phyloP scores from a whole-genome alignment of 2,113 vertebrate genomes.

The Steatornis caripensis region DNA sequence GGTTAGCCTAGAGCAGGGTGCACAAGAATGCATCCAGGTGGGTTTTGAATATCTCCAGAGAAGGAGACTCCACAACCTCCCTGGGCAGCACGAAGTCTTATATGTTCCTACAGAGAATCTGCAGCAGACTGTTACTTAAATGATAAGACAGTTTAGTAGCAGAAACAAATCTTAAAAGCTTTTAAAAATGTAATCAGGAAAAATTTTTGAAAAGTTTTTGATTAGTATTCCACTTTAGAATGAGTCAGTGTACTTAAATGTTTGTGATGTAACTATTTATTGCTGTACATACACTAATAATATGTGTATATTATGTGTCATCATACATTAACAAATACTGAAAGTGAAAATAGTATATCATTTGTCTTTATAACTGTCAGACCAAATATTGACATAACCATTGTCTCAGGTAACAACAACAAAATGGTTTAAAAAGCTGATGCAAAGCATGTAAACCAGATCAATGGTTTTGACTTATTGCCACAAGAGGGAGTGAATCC shows the following conservation, averaged over 20 bases:
- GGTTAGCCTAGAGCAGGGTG: no score
- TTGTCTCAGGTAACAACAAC: neutral
- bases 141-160: neutral
- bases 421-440: rapidly evolving
- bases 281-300: neutral
- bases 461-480: neutral
- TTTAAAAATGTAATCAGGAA: neutral
- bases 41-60: no score
- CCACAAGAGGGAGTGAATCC: slow-evolving; percentile 51
- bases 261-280: neutral
- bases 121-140: neutral
- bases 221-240: neutral
- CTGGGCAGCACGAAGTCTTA: no score
- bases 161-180: neutral
- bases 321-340: neutral
- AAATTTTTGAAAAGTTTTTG: neutral
- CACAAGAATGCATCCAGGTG: no score
- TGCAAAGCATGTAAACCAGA: neutral
- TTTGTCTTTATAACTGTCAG: neutral
- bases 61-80: no score
- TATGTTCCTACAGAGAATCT: neutral
- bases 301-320: neutral
- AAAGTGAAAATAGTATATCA: neutral
- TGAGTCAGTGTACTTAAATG: neutral
- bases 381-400: neutral